Evolutionary conservation across 2,888 invertebrate species (phyloP), one percentile per base, ranked within the genome.

Genomic region (Halictus ligatus): DNA sequence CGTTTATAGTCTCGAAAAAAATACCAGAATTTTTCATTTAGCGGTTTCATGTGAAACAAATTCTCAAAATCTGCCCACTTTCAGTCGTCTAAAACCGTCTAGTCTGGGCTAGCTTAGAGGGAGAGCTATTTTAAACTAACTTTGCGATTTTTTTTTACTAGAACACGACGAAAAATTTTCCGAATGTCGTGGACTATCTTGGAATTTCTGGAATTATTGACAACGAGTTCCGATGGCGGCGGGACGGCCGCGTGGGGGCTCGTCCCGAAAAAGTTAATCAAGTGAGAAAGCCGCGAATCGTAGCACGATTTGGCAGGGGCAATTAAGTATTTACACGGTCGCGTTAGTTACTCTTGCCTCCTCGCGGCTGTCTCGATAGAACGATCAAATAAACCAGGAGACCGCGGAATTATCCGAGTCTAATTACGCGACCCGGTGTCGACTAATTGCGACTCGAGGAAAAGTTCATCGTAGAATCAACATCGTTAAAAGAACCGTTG

Each of bases 391-490:
- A 69, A 50, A 6, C 46, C 74, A 6, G 46, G 43, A 58, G 54
- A 67, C 40, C 8, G 48, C 48, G 74, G 54, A 77, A 64, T 50
- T 43, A 46, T n/a, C 46, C 40, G n/a, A 67, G 77, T 58, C 69
- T 82, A 84, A 83, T 82, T 83, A 74, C 2, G 25, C 73, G 48
- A n/a, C 69, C 58, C 73, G 77, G 48, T 40, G 58, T 43, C 7
- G 29, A n/a, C 58, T 84, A 84, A 84, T 84, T 82, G 76, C 72
- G 67, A 76, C 54, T 67, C 21, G 74, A 84, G 77, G 77, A 84
- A 25, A 83, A 84, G 69, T 73, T 83, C 50, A 58, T 46, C 58
- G 67, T 48, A 84, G 69, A 60, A 69, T 74, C 83, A 75, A 74
- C 84, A 69, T 69, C 73, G 54, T 84, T 84, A 74, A 81, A 46